Conservation (phyloP, 1,140 invertebrate species). For the Yoshiicerus persimilis region DNA sequence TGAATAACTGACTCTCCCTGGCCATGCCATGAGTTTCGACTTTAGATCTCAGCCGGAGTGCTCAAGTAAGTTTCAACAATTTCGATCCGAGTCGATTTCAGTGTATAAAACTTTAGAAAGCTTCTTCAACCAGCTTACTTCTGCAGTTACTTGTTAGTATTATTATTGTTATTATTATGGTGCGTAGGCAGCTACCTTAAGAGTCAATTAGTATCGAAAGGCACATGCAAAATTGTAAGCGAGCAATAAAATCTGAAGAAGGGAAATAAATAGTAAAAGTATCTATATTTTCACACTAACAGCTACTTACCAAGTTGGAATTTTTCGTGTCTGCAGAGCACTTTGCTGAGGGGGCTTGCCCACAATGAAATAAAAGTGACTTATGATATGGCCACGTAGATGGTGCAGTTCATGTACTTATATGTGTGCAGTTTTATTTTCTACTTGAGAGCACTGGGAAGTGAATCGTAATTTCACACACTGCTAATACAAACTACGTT, state of each 20-base stretch:
- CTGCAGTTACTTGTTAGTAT: not conserved
- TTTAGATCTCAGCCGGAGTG: not conserved
- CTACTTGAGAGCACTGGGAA: not conserved
- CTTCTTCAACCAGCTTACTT: not conserved
- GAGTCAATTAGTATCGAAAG: not conserved
- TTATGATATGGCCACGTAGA: not conserved
- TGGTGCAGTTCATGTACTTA: not conserved
- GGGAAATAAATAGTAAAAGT: not conserved
- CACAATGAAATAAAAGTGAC: slow-evolving; percentile 1
- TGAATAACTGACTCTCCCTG: not conserved
- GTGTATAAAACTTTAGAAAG: not conserved
- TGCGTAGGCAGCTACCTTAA: not conserved
- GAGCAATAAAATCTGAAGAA: not conserved
- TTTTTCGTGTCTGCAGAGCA: not conserved
- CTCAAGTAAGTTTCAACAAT: not conserved
- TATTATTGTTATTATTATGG: not conserved
- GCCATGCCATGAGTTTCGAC: no score
- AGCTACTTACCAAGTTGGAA: not conserved
- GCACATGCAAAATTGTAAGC: not conserved
- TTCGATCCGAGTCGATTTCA: not conserved
- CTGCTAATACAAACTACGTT: not conserved
- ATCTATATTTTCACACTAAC: slow-evolving; percentile 1
- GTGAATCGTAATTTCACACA: not conserved
- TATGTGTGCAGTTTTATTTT: not conserved
- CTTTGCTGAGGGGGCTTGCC: not conserved